phyloP scores from a whole-genome alignment of 2,888 invertebrate genomes.

The Heliconius cydno region DNA sequence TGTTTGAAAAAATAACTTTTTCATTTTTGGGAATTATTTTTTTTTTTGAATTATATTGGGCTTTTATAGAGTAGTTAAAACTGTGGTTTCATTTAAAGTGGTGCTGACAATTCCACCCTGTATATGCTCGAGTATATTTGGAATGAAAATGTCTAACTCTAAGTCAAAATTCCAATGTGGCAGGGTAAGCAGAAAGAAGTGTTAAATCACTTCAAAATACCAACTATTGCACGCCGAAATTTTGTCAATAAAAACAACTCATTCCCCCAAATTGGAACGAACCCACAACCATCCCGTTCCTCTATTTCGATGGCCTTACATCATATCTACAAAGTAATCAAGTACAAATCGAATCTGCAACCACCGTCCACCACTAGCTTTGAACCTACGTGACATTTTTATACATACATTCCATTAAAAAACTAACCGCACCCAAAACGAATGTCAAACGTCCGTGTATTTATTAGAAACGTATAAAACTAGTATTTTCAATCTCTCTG shows the following conservation, averaged over 20 bases:
- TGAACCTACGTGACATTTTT: background rate
- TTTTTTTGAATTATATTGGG: too few species aligned
- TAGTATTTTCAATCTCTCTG: constrained; percentile 41
- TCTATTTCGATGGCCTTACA: too few species aligned
- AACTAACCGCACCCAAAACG: constrained; percentile 4
- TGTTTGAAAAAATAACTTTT: too few species aligned
- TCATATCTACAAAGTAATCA: too few species aligned
- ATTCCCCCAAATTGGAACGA: too few species aligned
- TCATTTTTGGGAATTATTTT: too few species aligned
- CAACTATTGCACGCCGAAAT: background rate
- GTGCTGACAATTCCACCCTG: too few species aligned
- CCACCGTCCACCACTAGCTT: background rate
- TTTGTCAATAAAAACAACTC: background rate
- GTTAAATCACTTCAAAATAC: background rate
- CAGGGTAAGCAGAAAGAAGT: too few species aligned
- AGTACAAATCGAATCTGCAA: background rate
- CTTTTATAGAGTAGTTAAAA: too few species aligned
- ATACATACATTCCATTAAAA: constrained; percentile 22
- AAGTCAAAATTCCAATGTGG: too few species aligned
- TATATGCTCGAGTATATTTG: background rate
- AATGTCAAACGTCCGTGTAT: constrained; percentile 13
- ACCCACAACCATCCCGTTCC: too few species aligned
- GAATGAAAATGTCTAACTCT: background rate
- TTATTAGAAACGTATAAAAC: constrained; percentile 31
- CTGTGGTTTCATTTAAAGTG: too few species aligned